Percentiles rank a stretch among this genome's conserved stretches.
These are phyloP conservation scores for Xestoiulus laeticollis DNA, from an alignment of 2,888 invertebrate genomes.

Conservation along the genomic window DNA sequence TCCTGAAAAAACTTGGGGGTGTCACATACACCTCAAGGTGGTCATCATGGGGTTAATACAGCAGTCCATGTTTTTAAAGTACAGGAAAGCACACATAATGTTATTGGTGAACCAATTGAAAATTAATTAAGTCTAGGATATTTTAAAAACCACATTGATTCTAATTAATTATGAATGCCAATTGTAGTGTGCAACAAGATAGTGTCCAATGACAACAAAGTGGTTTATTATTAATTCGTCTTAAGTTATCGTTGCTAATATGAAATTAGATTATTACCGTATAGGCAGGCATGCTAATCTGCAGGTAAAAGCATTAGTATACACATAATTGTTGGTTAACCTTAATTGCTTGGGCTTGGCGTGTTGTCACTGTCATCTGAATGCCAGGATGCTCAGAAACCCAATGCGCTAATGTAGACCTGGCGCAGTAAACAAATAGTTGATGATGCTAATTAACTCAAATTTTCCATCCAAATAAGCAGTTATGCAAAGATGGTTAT, in stretches of 20 bases:
- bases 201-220: not conserved
- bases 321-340: not conserved
- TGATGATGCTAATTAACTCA: not conserved
- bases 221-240: not conserved
- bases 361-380: not conserved
- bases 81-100: too few species aligned
- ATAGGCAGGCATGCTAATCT: not conserved
- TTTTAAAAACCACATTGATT: not conserved
- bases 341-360: not conserved
- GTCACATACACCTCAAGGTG: too few species aligned
- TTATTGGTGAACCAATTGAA: too few species aligned
- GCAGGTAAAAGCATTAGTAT: not conserved
- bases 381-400: not conserved
- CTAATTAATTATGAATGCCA: not conserved
- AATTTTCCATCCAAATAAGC: not conserved
- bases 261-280: not conserved
- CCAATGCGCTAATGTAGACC: not conserved
- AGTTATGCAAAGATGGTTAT: not conserved
- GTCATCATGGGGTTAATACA: too few species aligned
- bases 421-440: not conserved
- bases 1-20: too few species aligned
- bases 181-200: not conserved
- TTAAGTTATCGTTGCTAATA: not conserved
- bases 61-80: too few species aligned
- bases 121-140: not conserved